These are phyloP conservation scores for Zosterops japonicus DNA, from an alignment of 2,113 vertebrate species.

Conservation along the genomic window DNA sequence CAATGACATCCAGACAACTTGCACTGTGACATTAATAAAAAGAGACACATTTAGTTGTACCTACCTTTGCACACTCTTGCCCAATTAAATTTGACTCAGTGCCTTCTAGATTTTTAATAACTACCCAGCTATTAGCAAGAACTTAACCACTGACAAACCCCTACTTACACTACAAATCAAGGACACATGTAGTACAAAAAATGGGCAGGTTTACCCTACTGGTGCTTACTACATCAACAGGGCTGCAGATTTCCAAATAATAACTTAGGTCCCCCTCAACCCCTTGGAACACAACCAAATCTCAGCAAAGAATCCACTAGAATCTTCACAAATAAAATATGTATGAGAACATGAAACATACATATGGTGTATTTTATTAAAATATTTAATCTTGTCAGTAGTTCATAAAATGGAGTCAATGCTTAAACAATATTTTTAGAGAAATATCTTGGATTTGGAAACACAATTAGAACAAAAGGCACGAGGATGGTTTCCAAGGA, in stretches of 20 bases:
- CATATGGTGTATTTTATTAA: not conserved
- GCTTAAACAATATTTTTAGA: not conserved
- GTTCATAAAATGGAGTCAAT: not conserved
- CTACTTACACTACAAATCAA: not conserved
- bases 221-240: not conserved
- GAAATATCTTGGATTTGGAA: not conserved
- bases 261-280: not conserved
- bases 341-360: not conserved
- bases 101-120: conserved; percentile 26
- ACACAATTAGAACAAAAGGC: not conserved
- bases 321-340: not conserved
- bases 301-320: not conserved
- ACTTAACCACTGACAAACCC: not conserved
- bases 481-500: not conserved
- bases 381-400: not conserved
- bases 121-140: not conserved
- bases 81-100: conserved; percentile 47
- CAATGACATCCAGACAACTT: not conserved
- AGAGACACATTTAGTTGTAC: conserved; percentile 16
- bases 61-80: conserved; percentile 28
- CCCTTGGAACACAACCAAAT: not conserved
- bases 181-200: not conserved
- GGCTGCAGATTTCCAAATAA: not conserved
- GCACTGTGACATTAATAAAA: not conserved
- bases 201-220: not conserved